Conservation (phyloP, 2,888 invertebrate species). For the Julus scandinavius region DNA sequence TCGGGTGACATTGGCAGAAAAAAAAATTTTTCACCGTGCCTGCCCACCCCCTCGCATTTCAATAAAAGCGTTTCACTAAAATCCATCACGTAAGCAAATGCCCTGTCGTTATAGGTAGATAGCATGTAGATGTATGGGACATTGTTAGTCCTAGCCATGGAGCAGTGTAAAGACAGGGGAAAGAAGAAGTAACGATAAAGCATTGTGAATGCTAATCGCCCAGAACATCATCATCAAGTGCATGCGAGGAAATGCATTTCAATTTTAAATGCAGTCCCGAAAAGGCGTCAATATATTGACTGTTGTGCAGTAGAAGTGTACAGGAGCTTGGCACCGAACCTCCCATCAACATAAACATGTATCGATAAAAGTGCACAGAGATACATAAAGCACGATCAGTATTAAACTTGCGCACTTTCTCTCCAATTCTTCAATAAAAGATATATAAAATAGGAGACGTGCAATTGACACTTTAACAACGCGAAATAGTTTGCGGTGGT, state of each 20-base stretch:
- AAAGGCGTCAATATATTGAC: constrained; percentile 28
- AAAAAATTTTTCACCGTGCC: neutral
- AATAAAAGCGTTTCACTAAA: neutral
- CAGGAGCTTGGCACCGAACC: too few species aligned
- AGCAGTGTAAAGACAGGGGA: neutral
- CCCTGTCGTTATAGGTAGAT: too few species aligned
- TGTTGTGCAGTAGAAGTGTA: neutral
- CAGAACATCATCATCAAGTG: constrained; percentile 30
- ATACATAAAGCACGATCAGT: constrained; percentile 16
- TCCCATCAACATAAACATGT: neutral
- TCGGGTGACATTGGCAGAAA: neutral
- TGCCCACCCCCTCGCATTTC: neutral
- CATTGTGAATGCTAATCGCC: constrained; percentile 10
- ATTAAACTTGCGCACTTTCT: neutral
- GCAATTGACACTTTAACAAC: constrained; percentile 34
- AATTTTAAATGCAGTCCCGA: neutral
- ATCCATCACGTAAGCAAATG: neutral
- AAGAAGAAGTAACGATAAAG: neutral
- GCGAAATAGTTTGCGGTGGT: constrained; percentile 28
- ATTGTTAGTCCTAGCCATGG: neutral
- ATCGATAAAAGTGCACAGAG: neutral
- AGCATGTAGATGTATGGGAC: neutral
- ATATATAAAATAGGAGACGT: neutral
- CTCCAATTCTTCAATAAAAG: constrained; percentile 22
- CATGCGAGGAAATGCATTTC: constrained; percentile 11